Evolutionary conservation across 1,140 invertebrate species (phyloP).

Genomic region (Cardiocondyla obscurior): DNA sequence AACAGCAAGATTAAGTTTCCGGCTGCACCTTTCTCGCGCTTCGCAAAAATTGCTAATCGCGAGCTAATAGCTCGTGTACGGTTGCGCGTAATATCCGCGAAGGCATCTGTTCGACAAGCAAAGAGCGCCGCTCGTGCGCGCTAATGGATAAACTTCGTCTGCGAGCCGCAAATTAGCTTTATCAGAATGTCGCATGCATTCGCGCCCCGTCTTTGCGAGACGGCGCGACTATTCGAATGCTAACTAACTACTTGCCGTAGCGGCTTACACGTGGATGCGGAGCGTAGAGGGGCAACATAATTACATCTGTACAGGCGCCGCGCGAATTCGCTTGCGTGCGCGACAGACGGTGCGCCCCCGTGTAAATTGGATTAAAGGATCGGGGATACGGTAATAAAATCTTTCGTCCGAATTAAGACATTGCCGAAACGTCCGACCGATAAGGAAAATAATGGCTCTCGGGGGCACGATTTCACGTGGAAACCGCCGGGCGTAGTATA

Average conservation of each 20-base stretch:
- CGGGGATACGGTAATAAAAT: conserved; percentile 46
- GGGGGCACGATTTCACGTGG: not conserved
- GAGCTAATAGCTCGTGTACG: not conserved
- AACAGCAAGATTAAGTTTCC: not conserved
- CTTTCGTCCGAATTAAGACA: conserved; percentile 29
- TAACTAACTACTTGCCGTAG: conserved; percentile 56
- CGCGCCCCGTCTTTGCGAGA: conserved; percentile 25
- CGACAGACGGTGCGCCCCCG: not conserved
- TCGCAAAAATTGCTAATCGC: conserved; percentile 8
- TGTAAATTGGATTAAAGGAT: conserved; percentile 60
- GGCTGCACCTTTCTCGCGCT: not conserved
- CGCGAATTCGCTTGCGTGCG: conserved; percentile 14
- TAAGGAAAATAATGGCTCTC: not conserved
- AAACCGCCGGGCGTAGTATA: not conserved
- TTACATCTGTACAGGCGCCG: conserved; percentile 42
- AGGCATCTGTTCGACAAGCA: conserved; percentile 18
- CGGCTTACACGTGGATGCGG: not conserved
- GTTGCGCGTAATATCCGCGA: not conserved
- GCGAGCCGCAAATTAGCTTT: conserved; percentile 54
- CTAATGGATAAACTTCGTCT: conserved; percentile 54
- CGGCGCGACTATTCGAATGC: conserved; percentile 43
- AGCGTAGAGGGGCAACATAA: conserved; percentile 43
- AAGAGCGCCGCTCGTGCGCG: conserved; percentile 17
- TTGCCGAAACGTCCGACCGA: not conserved
- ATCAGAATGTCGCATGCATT: conserved; percentile 45